Evolutionary conservation across 2,888 invertebrate genomes (phyloP), one percentile per base, ranked within the genome.

Genomic region (Tethea ocularis): DNA sequence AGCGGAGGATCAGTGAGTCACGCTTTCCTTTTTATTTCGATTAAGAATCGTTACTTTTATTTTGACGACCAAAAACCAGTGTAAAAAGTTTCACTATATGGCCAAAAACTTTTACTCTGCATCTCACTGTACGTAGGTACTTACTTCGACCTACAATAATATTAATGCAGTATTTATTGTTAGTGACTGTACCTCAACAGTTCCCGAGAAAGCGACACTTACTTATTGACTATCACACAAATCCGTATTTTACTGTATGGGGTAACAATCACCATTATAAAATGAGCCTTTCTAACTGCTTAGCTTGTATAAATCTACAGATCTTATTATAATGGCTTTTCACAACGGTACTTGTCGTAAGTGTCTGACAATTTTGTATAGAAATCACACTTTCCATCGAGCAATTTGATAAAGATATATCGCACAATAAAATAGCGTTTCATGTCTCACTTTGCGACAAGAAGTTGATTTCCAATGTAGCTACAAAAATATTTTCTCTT

Each of bases 361-460:
- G 38, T 38, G n/a, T 23, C 52, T 15, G 33, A 57, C 58, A 41
- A 62, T 64, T 72, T 73, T 69, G 67, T 71, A 71, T 71, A 74
- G 76, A 75, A 73, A 75, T 57, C 52, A 29, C 57, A 57, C 75
- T 75, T 75, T 75, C 75, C 67, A 66, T 61, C 2, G 38, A 11
- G 8, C 58, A 56, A 57, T 58, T 66, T 52, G 66, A 46, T 46
- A 46, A 20, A 46, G 46, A n/a, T n/a, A n/a, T n/a, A n/a, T n/a
- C n/a, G 20, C 46, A n/a, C 46, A 46, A 20, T 46, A 46, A 46
- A 46, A 15, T 46, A 20, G 20, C 7, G 46, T 46, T 46, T 17
- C 38, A 38, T 15, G 36, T 4, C 33, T 33, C 15, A 4, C 36
- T 36, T 36, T 36, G 36, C 15, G 36, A 15, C 36, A 36, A 15